These are phyloP conservation scores for Budorcas taxicolor DNA, from an alignment of 2,113 vertebrate species.

Conservation along the genomic window DNA sequence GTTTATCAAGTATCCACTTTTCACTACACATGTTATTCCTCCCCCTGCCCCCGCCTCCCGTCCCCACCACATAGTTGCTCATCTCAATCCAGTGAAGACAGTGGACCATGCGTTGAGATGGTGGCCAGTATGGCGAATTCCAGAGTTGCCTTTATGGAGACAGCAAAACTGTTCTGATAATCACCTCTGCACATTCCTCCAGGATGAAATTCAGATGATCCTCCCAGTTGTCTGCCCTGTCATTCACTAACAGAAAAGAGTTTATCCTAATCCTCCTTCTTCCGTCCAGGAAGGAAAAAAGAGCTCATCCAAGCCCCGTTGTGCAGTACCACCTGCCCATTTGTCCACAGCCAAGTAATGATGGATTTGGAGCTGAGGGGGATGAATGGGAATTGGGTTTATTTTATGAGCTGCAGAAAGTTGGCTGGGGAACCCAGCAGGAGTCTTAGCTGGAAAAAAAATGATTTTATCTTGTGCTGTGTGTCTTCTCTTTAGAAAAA, in stretches of 20 bases:
- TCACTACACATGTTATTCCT: not conserved
- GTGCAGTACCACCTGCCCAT: constrained; percentile 51
- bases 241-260: constrained; percentile 40
- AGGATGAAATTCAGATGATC: not conserved
- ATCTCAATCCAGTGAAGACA: not conserved
- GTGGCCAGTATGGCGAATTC: not conserved
- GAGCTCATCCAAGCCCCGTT: constrained; percentile 20
- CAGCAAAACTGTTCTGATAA: not conserved
- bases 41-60: rapidly evolving
- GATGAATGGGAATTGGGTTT: constrained; percentile 40
- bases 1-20: not conserved
- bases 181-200: not conserved
- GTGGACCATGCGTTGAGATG: not conserved
- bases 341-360: constrained; percentile 37
- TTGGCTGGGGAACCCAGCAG: constrained; percentile 9
- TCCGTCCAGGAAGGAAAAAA: constrained; percentile 51
- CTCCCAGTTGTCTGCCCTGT: constrained; percentile 5
- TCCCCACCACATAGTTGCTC: not conserved
- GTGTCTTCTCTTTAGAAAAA: constrained; percentile 34
- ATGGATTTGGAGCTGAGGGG: constrained; percentile 36
- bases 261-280: constrained; percentile 46
- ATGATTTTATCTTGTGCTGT: constrained; percentile 1
- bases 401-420: constrained; percentile 56
- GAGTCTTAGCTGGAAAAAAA: constrained; percentile 12
- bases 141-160: not conserved